phyloP scores from a whole-genome alignment of 1,140 invertebrate species.

The Conus betulinus region DNA sequence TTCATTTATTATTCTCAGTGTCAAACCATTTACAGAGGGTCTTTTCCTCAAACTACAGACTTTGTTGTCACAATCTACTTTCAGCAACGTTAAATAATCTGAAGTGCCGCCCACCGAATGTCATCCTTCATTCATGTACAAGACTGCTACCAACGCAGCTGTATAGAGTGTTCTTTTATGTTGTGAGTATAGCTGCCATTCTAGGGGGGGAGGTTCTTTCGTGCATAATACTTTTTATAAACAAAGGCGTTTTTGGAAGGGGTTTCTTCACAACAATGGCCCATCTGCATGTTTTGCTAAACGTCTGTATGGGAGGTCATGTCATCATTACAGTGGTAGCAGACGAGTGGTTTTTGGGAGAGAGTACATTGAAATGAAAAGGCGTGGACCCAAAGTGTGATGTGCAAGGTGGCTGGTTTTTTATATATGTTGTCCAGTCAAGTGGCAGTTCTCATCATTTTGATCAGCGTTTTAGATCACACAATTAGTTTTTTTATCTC shows the following conservation, averaged over 20 bases:
- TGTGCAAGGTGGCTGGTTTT: neutral
- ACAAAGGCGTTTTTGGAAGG: neutral
- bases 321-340: neutral
- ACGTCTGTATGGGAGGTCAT: neutral
- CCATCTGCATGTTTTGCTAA: neutral
- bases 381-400: neutral
- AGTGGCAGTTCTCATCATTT: neutral
- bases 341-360: neutral
- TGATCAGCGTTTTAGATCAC: neutral
- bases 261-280: neutral
- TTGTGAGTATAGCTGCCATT: conserved; percentile 51
- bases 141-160: conserved; percentile 51
- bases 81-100: conserved; percentile 35
- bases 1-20: conserved; percentile 33
- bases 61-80: conserved; percentile 53
- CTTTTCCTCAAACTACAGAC: conserved; percentile 45
- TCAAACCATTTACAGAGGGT: conserved; percentile 21
- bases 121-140: conserved; percentile 55
- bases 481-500: neutral
- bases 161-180: conserved; percentile 54
- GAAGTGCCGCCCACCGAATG: conserved; percentile 45
- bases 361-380: neutral
- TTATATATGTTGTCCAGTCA: neutral
- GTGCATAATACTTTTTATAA: neutral
- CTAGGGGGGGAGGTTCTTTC: conserved; percentile 36